Base-by-base conservation (phyloP, 2,113 vertebrate genomes). In the Panthera tigris region DNA sequence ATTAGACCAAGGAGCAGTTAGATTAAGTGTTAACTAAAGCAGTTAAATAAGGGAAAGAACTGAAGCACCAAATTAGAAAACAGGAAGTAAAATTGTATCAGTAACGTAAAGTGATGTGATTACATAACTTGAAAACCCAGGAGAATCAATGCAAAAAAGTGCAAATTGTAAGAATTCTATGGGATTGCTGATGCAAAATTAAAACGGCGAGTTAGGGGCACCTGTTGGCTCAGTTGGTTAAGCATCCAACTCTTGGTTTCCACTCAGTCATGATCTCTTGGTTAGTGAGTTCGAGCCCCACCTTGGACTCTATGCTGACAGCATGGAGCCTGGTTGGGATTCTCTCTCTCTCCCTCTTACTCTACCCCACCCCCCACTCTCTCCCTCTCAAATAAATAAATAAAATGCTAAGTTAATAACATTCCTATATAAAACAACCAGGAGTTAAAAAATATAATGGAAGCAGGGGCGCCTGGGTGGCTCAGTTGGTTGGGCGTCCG, bases 1-100 rank as follows among this genome's bases (percentile, higher is more conserved):
- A 92, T 78, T 69, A 71, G 80, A 88, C 12, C 63, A 83, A 93
- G 73, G 31, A 95, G 14, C 33, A 68, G 78, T 95, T 92, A 95
- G 68, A 84, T 84, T 33, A 94, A 94, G 39, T 82, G 89, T 94
- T 95, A 91, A 95, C 89, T 95, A 92, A 89, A 91, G 82, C 18
- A 94, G 94, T 91, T 91, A 97, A 97, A 83, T 71, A 89, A 80
- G 71, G 93, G 87, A 82, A 85, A 88, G 94, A 97, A 94, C 74
- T 45, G 78, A 96, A 86, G 63, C 61, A 63, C 95, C 86, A 80
- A 86, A 93, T 94, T 85, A 92, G 91, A 95, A 92, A 89, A 86
- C 14, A 74, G 45, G 33, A 96, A 95, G 83, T 66, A 89, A 92
- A 93, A 93, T 52, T 91, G 23, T 81, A 71, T 95, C 85, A 79